Conservation (phyloP, 2,888 invertebrate genomes). For the Beris chalybata region DNA sequence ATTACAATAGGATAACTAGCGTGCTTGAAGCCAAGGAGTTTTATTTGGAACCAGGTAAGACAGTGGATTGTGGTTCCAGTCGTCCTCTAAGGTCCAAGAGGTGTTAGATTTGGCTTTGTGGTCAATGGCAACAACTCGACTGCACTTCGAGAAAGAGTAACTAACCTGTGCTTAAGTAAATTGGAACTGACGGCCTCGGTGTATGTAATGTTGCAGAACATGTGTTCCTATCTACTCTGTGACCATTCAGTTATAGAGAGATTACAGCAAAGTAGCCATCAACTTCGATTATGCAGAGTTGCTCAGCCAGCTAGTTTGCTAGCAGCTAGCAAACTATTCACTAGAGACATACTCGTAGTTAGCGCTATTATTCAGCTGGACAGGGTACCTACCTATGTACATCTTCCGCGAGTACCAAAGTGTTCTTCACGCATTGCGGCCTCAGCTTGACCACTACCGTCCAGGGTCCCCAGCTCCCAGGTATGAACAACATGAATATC, state of each 20-base stretch:
- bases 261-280: slow-evolving; percentile 23
- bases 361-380: slow-evolving; percentile 18
- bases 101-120: too few species aligned
- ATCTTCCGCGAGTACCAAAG: slow-evolving; percentile 1
- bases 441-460: slow-evolving; percentile 14
- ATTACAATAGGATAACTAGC: slow-evolving; percentile 29
- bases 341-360: neutral
- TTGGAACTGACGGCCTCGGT: slow-evolving; percentile 37
- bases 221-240: slow-evolving; percentile 36
- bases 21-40: slow-evolving; percentile 18
- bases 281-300: slow-evolving; percentile 1
- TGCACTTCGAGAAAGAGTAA: too few species aligned
- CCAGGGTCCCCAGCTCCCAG: neutral
- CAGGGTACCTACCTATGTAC: neutral
- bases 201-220: slow-evolving; percentile 36
- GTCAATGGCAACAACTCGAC: slow-evolving; percentile 9
- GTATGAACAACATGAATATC: too few species aligned
- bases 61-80: too few species aligned
- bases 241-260: slow-evolving; percentile 19
- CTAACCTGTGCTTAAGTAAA: slow-evolving; percentile 25
- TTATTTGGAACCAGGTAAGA: slow-evolving; percentile 6
- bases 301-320: too few species aligned
- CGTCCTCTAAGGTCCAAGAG: too few species aligned
- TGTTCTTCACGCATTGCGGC: slow-evolving; percentile 24
- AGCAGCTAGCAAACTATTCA: too few species aligned